phyloP scores from a whole-genome alignment of 2,113 vertebrate genomes.

The Muscicapa adusta region DNA sequence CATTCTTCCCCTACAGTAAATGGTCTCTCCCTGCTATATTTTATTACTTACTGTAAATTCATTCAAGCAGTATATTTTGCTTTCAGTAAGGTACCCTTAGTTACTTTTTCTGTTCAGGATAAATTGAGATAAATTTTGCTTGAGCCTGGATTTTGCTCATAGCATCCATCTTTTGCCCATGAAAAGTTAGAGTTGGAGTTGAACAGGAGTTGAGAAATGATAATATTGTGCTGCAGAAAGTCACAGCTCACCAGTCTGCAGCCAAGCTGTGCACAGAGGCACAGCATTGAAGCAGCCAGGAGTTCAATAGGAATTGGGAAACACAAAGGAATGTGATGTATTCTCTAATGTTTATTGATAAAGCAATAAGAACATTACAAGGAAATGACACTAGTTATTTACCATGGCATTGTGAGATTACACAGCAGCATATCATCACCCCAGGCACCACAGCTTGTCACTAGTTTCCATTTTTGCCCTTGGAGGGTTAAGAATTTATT shows the following conservation, averaged over 20 bases:
- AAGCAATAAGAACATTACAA: not conserved
- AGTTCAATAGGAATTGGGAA: slow-evolving; percentile 16
- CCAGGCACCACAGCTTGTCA: not conserved
- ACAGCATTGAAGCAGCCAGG: not conserved
- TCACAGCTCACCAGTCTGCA: not conserved
- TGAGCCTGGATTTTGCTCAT: not conserved
- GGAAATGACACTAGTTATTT: not conserved
- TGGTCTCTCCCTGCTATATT: not conserved
- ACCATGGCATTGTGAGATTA: not conserved
- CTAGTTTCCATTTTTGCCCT: not conserved
- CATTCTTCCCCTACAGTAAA: not conserved
- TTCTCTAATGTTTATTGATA: not conserved
- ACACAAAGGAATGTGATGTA: not conserved
- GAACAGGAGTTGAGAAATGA: slow-evolving; percentile 32
- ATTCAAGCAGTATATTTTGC: slow-evolving; percentile 33
- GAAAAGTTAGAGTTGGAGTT: slow-evolving; percentile 24
- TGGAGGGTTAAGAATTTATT: not conserved
- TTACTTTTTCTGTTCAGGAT: slow-evolving; percentile 15
- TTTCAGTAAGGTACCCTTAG: not conserved
- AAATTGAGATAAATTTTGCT: slow-evolving; percentile 57
- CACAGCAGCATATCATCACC: not conserved
- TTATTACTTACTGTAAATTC: slow-evolving; percentile 37
- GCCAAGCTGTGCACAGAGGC: not conserved
- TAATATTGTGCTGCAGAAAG: not conserved
- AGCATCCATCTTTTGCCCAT: slow-evolving; percentile 37